A percentile compares a stretch with the other conserved stretches of the same genome.
Conservation (phyloP, 2,888 invertebrate species). For the Adela reaumurella region DNA sequence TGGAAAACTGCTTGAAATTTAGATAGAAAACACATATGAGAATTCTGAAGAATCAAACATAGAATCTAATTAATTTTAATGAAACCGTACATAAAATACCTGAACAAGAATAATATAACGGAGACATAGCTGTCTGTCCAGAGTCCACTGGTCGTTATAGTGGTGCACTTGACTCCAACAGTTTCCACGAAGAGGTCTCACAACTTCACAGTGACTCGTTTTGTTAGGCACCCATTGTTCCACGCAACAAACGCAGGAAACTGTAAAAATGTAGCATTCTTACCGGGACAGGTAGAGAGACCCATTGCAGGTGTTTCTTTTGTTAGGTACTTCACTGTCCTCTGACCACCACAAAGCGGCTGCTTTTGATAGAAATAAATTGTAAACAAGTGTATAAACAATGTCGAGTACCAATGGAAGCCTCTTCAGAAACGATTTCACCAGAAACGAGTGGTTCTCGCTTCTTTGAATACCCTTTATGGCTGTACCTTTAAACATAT, state of each 20-base stretch:
- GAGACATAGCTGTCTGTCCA: too few relatives aligned
- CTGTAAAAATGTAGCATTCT: conserved; percentile 12
- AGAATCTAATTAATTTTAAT: too few relatives aligned
- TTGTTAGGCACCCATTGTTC: conserved; percentile 37
- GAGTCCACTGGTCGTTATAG: too few relatives aligned
- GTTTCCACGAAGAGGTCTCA: background rate
- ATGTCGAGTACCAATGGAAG: conserved; percentile 21
- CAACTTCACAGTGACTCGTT: background rate
- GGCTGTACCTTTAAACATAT: background rate
- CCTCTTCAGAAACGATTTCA: background rate
- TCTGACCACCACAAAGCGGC: background rate
- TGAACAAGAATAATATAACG: too few relatives aligned
- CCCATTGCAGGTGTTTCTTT: conserved; percentile 47
- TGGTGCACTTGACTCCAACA: too few relatives aligned
- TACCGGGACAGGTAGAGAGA: conserved; percentile 18
- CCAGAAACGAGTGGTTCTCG: background rate
- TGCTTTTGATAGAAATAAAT: conserved; percentile 9
- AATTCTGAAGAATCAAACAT: too few relatives aligned
- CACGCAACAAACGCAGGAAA: conserved; percentile 49
- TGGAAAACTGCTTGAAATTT: too few relatives aligned
- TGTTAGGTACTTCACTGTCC: conserved; percentile 9
- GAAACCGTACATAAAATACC: too few relatives aligned
- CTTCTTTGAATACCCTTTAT: background rate
- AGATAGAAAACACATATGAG: too few relatives aligned
- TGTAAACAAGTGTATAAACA: conserved; percentile 36